Percentiles rank a stretch among this genome's conserved stretches.
Conservation (phyloP, 37 sponge, comb jelly and placozoan genomes). For the Beroe ovata region DNA sequence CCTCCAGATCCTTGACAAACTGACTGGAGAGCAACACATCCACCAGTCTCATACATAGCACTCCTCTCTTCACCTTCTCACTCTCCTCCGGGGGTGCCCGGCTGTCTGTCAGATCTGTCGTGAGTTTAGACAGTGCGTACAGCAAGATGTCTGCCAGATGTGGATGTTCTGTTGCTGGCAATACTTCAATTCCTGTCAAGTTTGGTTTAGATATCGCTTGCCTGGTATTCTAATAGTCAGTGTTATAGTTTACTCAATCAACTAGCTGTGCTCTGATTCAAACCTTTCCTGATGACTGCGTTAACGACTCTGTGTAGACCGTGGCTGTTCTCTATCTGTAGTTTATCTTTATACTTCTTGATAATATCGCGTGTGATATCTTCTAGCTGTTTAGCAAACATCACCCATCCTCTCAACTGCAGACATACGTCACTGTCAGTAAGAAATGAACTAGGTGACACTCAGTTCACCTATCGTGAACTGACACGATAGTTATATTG, state of each 20-base stretch:
- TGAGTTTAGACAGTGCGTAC: not conserved
- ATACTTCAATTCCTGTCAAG: slow-evolving; percentile 9
- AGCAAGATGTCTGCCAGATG: slow-evolving; percentile 43
- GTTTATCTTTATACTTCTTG: not conserved
- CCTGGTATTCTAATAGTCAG: too few species aligned
- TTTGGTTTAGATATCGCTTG: too few species aligned
- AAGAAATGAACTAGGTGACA: too few species aligned
- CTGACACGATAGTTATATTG: not conserved
- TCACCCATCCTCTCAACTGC: slow-evolving; percentile 13
- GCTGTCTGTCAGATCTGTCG: not conserved
- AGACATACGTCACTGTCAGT: too few species aligned
- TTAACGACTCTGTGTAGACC: slow-evolving; percentile 27
- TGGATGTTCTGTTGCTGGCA: not conserved
- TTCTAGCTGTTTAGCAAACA: slow-evolving; percentile 58
- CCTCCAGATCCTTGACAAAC: slow-evolving; percentile 63
- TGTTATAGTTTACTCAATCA: too few species aligned
- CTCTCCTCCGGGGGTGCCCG: slow-evolving; percentile 19
- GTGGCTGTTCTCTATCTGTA: not conserved
- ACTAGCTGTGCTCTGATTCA: too few species aligned
- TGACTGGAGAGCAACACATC: slow-evolving; percentile 45
- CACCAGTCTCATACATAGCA: slow-evolving; percentile 23
- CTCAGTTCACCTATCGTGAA: too few species aligned
- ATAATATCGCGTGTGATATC: not conserved
- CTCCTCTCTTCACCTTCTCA: slow-evolving; percentile 48
- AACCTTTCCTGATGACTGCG: slow-evolving; percentile 18